Evolutionary conservation across 2,113 vertebrate genomes (phyloP), one percentile per base, ranked within the genome.

Genomic region (Natator depressus): DNA sequence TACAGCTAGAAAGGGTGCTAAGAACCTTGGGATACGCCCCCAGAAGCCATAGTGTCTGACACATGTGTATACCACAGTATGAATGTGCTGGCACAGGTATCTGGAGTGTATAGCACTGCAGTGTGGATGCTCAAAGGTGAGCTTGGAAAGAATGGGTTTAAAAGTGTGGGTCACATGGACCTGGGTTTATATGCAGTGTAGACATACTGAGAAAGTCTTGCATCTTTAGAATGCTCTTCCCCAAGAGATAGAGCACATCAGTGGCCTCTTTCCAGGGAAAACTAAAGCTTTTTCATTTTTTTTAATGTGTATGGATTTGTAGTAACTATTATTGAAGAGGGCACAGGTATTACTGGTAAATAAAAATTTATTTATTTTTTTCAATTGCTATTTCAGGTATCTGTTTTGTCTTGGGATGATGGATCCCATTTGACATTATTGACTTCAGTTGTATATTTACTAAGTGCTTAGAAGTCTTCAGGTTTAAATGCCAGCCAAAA

Each of bases 231-330:
- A 88, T 29, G 83, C 25, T 25, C 53, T 83, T 76, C 62, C 53
- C 42, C 24, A 91, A 72, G 89, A 84, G 90, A 62, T 9, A 57
- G 22, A 8, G 38, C 76, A 29, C 10, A 59, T 84, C 31, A 49
- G 57, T 62, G 53, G 49, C n/a, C 7, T 51, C 29, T 84, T 75
- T 84, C 29, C 47, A 49, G 79, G 38, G 81, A 55, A 42, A 50
- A 13, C 50, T 51, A 51, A 51, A 51, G 9, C 27, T 27, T 59
- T 59, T 59, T 59, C 22, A 8, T 78, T 9, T 69, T 17, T 76
- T 55, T 55, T 27, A 50, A 3, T 65, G 82, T 54, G n/a, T 0
- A 0, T 78, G 27, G 8, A 35, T 6, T 62, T 85, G 10, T 25
- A 54, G 0, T 0, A 12, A 13, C 49, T 13, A 38, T 8, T 38